Evolutionary conservation across 2,888 invertebrate species (phyloP).

Genomic region (Eumerus sabulonum): DNA sequence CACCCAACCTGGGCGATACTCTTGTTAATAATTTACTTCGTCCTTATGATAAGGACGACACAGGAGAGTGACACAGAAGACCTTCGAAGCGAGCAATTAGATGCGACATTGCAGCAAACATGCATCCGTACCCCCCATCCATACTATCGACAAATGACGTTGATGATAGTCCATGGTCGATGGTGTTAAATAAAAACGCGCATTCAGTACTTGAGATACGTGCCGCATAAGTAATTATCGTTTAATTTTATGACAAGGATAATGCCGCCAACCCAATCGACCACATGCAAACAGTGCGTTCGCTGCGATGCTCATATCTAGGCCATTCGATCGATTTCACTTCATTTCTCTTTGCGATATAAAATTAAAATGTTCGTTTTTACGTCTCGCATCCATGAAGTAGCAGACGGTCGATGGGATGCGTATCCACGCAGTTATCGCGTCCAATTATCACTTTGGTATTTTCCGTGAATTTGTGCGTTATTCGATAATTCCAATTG

Average conservation of each 20-base stretch:
- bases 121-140: slow-evolving; percentile 49
- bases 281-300: slow-evolving; percentile 39
- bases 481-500: slow-evolving; percentile 39
- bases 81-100: slow-evolving; percentile 19
- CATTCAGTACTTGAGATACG: slow-evolving; percentile 41
- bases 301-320: slow-evolving; percentile 32
- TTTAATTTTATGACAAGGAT: slow-evolving; percentile 64
- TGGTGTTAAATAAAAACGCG: slow-evolving; percentile 23
- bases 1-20: not conserved
- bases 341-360: slow-evolving; percentile 51
- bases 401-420: slow-evolving; percentile 12
- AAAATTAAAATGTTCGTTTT: slow-evolving; percentile 60
- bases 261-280: slow-evolving; percentile 21
- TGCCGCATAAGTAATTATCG: slow-evolving; percentile 64
- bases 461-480: slow-evolving; percentile 16
- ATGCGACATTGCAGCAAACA: slow-evolving; percentile 56
- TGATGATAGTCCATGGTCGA: not conserved
- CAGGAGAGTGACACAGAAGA: no score
- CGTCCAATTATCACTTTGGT: slow-evolving; percentile 42
- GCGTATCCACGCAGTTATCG: slow-evolving; percentile 22
- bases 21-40: no score
- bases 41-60: no score
- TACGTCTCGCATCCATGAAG: slow-evolving; percentile 48
- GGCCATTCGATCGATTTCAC: slow-evolving; percentile 62
- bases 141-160: not conserved